Evolutionary conservation across 2,797 vertebrate genomes (phyloP).

Genomic region (Melanotaenia maccullochi): DNA sequence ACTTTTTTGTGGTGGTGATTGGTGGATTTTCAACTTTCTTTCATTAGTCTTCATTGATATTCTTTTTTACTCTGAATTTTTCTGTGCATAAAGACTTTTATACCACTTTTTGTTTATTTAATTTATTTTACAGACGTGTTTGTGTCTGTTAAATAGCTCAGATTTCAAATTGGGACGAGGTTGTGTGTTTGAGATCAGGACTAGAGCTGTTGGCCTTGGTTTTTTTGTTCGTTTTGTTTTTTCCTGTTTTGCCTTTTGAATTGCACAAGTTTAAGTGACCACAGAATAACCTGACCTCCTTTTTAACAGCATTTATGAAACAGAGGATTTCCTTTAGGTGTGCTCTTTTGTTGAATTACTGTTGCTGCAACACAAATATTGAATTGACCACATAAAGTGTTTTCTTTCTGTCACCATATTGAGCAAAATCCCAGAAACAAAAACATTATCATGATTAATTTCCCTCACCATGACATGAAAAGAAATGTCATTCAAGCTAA

Average conservation of each 20-base stretch:
- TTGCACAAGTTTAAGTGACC: constrained; percentile 83
- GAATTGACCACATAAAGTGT: constrained; percentile 19
- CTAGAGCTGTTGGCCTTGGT: constrained; percentile 62
- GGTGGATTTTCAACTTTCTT: constrained; percentile 60
- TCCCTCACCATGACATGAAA: neutral
- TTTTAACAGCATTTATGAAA: constrained; percentile 37
- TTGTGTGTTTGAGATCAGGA: constrained; percentile 43
- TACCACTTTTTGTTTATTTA: constrained; percentile 64
- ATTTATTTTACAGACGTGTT: constrained; percentile 53
- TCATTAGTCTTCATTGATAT: constrained; percentile 60
- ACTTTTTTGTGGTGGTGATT: constrained; percentile 41
- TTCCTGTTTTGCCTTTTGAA: constrained; percentile 71
- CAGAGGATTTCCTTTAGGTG: constrained; percentile 25
- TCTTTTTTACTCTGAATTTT: constrained; percentile 62
- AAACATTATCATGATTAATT: neutral
- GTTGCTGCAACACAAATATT: constrained; percentile 11
- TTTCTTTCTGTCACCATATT: constrained; percentile 11
- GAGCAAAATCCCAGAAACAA: constrained; percentile 5
- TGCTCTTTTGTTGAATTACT: constrained; percentile 26
- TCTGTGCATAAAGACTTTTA: constrained; percentile 70
- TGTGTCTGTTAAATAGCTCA: constrained; percentile 49
- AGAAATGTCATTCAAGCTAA: constrained; percentile 1
- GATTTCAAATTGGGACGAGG: constrained; percentile 23
- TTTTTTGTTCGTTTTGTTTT: constrained; percentile 7
- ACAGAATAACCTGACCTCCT: constrained; percentile 73